Evolutionary conservation across 1,140 invertebrate genomes (phyloP).

Genomic region (Lanistes nyassanus): DNA sequence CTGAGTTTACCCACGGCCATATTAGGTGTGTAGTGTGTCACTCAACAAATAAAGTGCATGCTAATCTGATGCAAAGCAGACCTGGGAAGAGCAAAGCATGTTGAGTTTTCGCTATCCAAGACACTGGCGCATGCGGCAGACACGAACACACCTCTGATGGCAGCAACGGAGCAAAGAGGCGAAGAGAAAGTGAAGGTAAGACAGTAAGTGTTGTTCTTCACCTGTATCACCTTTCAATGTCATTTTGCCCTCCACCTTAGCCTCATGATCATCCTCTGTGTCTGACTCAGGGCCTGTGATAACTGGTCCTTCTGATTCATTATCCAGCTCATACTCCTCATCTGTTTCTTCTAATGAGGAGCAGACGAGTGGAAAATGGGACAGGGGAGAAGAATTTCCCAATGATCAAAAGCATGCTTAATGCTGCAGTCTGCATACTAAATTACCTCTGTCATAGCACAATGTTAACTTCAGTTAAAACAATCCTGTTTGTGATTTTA

Average conservation of each 20-base stretch:
- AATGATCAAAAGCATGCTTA: neutral
- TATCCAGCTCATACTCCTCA: neutral
- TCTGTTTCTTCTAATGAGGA: neutral
- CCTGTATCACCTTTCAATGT: neutral
- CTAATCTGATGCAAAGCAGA: too few relatives aligned
- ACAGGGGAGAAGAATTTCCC: neutral
- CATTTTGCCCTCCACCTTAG: slow-evolving; percentile 3
- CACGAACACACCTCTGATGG: too few relatives aligned
- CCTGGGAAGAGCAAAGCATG: too few relatives aligned
- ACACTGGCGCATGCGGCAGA: too few relatives aligned
- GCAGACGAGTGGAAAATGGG: neutral
- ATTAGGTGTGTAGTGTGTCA: too few relatives aligned
- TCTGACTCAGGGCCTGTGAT: neutral
- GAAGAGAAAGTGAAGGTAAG: neutral
- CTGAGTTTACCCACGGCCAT: too few relatives aligned
- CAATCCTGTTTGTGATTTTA: too few relatives aligned
- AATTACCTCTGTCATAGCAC: too few relatives aligned
- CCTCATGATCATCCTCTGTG: neutral
- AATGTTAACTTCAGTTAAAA: too few relatives aligned
- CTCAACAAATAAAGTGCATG: too few relatives aligned
- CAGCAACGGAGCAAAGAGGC: neutral
- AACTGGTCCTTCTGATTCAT: neutral
- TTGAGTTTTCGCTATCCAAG: too few relatives aligned
- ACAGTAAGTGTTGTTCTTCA: neutral
- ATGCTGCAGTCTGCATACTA: too few relatives aligned